phyloP scores from a whole-genome alignment of 2,113 vertebrate genomes.

The Alethe castanea region DNA sequence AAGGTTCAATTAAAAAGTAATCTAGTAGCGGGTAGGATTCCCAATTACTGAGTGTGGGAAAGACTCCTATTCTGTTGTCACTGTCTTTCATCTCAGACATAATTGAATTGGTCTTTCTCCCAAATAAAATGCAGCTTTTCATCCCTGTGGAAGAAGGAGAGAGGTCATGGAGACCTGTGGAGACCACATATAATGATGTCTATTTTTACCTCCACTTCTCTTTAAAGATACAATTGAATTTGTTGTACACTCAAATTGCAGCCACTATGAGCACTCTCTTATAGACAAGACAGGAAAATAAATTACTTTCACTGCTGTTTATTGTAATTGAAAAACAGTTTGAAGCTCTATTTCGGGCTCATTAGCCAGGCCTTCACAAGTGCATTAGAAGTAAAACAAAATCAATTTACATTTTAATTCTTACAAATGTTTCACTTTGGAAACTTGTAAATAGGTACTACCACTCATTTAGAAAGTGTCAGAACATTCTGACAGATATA shows the following conservation, averaged over 20 bases:
- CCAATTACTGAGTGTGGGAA: slow-evolving; percentile 7
- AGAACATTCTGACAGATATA: not conserved
- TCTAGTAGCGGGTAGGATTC: not conserved
- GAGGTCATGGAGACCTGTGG: not conserved
- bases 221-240: slow-evolving; percentile 1
- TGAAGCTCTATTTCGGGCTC: not conserved
- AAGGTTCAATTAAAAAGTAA: slow-evolving; percentile 46
- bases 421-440: not conserved
- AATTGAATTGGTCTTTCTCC: not conserved
- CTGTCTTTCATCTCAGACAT: slow-evolving; percentile 5
- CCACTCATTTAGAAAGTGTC: not conserved
- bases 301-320: not conserved
- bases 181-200: not conserved
- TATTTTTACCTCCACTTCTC: not conserved
- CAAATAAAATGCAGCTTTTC: slow-evolving; percentile 20
- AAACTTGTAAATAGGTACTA: not conserved
- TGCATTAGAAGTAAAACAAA: not conserved
- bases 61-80: not conserved
- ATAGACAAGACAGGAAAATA: not conserved
- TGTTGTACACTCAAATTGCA: not conserved
- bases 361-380: not conserved
- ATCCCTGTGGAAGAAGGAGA: slow-evolving; percentile 3
- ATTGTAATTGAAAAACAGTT: not conserved
- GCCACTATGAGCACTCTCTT: not conserved
- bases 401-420: not conserved